These are phyloP conservation scores for Speoplatyrhinus poulsoni DNA, from an alignment of 2,113 vertebrate genomes.

Conservation along the genomic window DNA sequence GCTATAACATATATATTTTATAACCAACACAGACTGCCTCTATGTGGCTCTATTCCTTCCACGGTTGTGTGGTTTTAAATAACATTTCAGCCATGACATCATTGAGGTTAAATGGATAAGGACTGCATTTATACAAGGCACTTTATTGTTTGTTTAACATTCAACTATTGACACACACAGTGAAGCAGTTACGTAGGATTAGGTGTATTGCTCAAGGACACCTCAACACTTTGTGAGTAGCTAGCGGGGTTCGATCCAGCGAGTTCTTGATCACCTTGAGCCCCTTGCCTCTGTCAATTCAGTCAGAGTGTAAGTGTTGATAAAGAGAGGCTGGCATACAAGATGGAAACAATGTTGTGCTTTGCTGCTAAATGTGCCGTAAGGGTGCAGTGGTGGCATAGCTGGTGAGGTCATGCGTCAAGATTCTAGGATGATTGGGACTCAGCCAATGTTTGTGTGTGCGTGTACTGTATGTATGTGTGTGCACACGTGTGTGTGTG, in stretches of 20 bases:
- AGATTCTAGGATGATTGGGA: conserved; percentile 50
- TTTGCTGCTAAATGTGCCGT: conserved; percentile 29
- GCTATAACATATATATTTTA: conserved; percentile 29
- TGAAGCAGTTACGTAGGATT: too few relatives aligned
- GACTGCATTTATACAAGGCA: too few relatives aligned
- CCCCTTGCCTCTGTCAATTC: too few relatives aligned
- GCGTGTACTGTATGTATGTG: not conserved
- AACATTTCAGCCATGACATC: not conserved
- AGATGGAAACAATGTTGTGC: conserved; percentile 6
- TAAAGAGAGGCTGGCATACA: not conserved
- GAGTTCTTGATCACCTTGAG: too few relatives aligned
- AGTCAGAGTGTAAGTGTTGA: not conserved
- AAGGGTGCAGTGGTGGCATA: conserved; percentile 26
- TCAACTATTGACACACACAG: too few relatives aligned
- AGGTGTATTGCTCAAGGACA: too few relatives aligned
- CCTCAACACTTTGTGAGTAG: too few relatives aligned
- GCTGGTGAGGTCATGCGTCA: conserved; percentile 66
- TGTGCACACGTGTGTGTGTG: not conserved
- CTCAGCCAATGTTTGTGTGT: conserved; percentile 41
- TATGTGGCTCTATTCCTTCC: not conserved
- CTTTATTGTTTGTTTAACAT: too few relatives aligned
- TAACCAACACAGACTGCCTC: not conserved
- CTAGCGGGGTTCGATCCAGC: too few relatives aligned
- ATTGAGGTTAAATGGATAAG: not conserved
- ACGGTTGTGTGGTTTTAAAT: not conserved